Base-by-base conservation (phyloP, 2,113 vertebrate genomes). In the Xiphophorus maculatus region DNA sequence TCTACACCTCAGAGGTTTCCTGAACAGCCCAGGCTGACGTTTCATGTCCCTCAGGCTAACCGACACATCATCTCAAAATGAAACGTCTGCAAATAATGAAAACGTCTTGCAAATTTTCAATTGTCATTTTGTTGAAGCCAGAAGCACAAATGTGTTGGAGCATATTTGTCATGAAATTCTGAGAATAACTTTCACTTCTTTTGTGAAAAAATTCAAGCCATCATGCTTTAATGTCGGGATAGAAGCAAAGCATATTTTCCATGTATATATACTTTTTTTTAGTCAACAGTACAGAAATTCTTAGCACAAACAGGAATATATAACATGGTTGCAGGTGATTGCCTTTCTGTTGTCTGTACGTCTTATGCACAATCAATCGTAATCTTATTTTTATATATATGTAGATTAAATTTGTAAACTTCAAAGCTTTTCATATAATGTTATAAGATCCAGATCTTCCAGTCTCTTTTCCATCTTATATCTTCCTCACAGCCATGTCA, bases 221-320 rank as follows among this genome's bases (percentile, higher is more conserved):
- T 96, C 91, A 94, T 94, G 94, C 95, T 95, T 96, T 96, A 94
- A 94, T 95, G 94, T 89, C 91, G 91, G 90, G 93, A 94, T 96
- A 93, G 94, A 90, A 89, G 94, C 93, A 94, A 95, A 93, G 91
- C 67, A 76, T 87, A 25, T 82, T 79, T 84, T 84, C 86, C 73
- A 17, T 86, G 84, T 91, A 91, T 91, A 80, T 58, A 58, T 54
- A 54, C 22, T 22, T 10, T 58, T 54, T 91, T 93, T 90, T 91
- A 87, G 68, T 89, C 80, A 85, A 87, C 71, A 84, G 79, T 88
- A 67, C 82, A 88, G 27, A 86, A 82, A 84, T 85, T 87, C 76
- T 90, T 85, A 89, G 78, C 30, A 79, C 85, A 88, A 87, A 72
- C 76, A 80, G 82, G 78, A 85, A 88, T 74, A 82, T 58, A 58